Evolutionary conservation across 2,797 vertebrate genomes (phyloP).

Genomic region (Moxostoma hubbsi): DNA sequence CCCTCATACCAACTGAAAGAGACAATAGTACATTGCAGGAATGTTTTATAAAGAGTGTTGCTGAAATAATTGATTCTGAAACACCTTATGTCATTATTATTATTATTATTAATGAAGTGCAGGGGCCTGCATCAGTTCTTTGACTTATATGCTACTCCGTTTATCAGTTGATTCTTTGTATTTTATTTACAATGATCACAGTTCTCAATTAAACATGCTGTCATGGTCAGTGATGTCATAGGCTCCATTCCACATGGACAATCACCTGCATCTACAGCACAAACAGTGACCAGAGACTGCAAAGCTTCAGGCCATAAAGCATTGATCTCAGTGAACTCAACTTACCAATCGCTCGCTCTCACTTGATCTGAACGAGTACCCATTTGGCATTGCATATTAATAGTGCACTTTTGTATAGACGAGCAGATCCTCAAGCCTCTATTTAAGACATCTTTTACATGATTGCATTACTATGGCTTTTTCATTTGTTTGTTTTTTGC

Average conservation of each 20-base stretch:
- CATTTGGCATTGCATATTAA: conserved; percentile 73
- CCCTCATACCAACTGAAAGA: conserved; percentile 69
- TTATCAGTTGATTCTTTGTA: conserved; percentile 63
- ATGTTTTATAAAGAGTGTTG: conserved; percentile 68
- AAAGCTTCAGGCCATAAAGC: conserved; percentile 62
- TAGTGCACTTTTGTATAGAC: conserved; percentile 82
- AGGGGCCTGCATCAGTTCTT: conserved; percentile 65
- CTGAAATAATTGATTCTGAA: conserved; percentile 71
- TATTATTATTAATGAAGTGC: conserved; percentile 67
- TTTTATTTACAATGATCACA: conserved; percentile 51
- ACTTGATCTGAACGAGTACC: conserved; percentile 54
- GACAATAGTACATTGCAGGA: conserved; percentile 73
- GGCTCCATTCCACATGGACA: conserved; percentile 60
- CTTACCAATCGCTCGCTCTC: conserved; percentile 66
- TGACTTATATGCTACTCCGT: conserved; percentile 65
- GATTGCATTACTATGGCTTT: conserved; percentile 75
- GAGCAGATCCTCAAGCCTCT: conserved; percentile 71
- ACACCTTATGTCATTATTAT: conserved; percentile 63
- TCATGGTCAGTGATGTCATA: conserved; percentile 58
- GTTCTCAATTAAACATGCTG: conserved; percentile 56
- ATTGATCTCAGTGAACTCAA: conserved; percentile 63
- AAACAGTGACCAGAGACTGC: conserved; percentile 66
- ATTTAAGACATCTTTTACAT: conserved; percentile 78
- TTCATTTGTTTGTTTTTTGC: conserved; percentile 52
- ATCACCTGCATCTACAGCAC: conserved; percentile 45